Percentiles rank a stretch among this genome's conserved stretches.
phyloP scores from a whole-genome alignment of 2,113 vertebrate species.

The Chloropsis hardwickii region DNA sequence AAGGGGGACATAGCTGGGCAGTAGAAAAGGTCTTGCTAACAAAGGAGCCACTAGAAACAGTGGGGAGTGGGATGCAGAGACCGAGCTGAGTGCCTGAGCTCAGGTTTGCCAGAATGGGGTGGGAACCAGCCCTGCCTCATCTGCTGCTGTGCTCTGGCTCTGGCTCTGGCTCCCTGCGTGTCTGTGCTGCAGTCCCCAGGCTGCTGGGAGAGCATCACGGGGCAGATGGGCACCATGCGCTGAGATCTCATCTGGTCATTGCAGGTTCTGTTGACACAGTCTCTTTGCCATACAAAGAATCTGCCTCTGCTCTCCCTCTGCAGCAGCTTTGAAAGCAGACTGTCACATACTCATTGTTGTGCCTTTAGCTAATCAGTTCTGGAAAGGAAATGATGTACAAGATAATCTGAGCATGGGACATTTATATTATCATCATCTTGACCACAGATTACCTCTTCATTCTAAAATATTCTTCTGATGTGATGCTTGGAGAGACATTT shows the following conservation, averaged over 20 bases:
- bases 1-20: neutral
- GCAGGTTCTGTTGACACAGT: neutral
- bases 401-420: neutral
- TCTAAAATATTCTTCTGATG: neutral
- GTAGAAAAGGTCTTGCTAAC: neutral
- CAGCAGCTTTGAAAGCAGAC: neutral
- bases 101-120: neutral
- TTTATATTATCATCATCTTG: neutral
- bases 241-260: neutral
- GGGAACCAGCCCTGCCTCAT: accelerated
- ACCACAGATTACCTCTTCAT: neutral
- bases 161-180: neutral
- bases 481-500: neutral
- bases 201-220: neutral
- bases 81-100: accelerated
- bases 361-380: neutral
- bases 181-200: neutral
- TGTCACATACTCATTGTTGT: accelerated
- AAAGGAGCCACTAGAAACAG: accelerated
- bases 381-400: neutral
- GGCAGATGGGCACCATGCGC: neutral
- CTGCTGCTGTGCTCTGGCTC: neutral
- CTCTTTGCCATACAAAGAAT: neutral
- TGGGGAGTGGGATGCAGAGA: accelerated
- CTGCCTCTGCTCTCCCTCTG: neutral